phyloP scores from a whole-genome alignment of 2,113 vertebrate species.

The Sula dactylatra region DNA sequence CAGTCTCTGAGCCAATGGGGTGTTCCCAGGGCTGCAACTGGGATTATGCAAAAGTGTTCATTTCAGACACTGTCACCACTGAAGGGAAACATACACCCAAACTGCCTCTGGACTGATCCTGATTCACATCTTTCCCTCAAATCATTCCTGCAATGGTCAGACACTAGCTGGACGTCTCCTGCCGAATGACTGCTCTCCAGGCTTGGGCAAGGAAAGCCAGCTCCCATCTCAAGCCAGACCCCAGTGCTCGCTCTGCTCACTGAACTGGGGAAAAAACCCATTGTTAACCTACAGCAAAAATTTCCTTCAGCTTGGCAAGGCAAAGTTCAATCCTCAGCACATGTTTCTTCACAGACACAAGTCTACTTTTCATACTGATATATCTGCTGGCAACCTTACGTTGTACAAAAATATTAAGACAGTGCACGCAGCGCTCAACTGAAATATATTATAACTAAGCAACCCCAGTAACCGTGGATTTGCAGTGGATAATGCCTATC shows the following conservation, averaged over 20 bases:
- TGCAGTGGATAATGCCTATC: background rate
- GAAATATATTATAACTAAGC: background rate
- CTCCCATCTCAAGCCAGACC: background rate
- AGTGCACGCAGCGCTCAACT: background rate
- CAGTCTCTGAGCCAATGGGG: rapidly evolving
- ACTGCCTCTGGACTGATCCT: background rate
- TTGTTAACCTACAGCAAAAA: background rate
- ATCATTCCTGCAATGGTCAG: background rate
- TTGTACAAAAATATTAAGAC: background rate
- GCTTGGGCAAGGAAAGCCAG: background rate
- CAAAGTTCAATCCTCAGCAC: background rate
- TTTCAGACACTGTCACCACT: background rate
- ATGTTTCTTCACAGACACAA: background rate
- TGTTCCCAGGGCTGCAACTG: background rate
- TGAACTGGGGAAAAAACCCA: background rate
- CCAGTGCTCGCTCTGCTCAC: background rate
- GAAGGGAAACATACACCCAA: background rate
- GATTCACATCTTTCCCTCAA: background rate
- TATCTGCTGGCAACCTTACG: background rate
- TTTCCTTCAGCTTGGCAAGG: background rate
- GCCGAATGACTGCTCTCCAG: rapidly evolving
- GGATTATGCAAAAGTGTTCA: background rate
- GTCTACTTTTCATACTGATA: background rate
- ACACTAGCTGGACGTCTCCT: background rate
- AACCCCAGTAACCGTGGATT: background rate